phyloP scores from a whole-genome alignment of 2,113 vertebrate species.

The Solea senegalensis region DNA sequence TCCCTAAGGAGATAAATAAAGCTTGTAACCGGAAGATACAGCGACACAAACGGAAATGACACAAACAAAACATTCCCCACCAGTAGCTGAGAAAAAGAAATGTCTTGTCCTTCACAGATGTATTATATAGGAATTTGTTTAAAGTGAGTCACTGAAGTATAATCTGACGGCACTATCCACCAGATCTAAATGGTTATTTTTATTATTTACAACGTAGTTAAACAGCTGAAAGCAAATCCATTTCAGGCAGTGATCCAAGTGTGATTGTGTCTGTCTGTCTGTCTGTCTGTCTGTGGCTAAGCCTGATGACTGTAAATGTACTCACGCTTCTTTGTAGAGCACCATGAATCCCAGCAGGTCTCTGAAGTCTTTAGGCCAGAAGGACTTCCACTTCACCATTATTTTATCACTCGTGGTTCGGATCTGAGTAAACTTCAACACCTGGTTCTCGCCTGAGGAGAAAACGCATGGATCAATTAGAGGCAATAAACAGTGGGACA shows the following conservation, averaged over 20 bases:
- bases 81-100: too few species aligned
- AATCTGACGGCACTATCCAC: not conserved
- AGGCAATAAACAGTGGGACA: not conserved
- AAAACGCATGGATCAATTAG: not conserved
- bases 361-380: conserved; percentile 95
- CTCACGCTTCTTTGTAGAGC: conserved; percentile 98
- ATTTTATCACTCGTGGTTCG: conserved; percentile 89
- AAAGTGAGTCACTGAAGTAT: not conserved
- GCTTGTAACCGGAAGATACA: too few species aligned
- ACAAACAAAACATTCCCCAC: too few species aligned
- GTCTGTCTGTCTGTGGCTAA: not conserved
- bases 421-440: conserved; percentile 88
- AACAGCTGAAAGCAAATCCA: conserved; percentile 24
- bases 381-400: conserved; percentile 90
- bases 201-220: not conserved
- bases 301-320: not conserved
- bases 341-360: conserved; percentile 98
- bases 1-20: too few species aligned
- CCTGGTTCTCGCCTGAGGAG: conserved; percentile 88
- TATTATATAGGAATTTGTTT: not conserved
- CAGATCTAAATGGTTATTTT: not conserved
- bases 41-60: too few species aligned
- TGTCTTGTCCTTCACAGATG: not conserved
- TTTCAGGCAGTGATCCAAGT: not conserved
- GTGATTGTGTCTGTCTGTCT: not conserved